These are phyloP conservation scores for Drosophila baimaii DNA, from an alignment of 1,140 invertebrate genomes.

Conservation along the genomic window DNA sequence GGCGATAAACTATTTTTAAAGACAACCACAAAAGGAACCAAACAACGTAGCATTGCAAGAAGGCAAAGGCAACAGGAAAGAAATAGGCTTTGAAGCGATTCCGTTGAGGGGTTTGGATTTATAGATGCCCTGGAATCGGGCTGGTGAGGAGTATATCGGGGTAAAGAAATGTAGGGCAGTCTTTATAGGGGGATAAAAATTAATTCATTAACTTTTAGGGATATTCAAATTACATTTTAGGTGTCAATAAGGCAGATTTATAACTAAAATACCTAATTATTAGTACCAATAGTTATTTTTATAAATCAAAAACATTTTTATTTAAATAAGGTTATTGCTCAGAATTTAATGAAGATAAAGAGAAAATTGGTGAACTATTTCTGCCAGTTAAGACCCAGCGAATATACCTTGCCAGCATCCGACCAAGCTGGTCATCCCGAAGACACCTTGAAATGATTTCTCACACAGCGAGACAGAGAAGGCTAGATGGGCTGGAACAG, in stretches of 20 bases:
- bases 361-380: no score
- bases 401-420: neutral
- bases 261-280: neutral
- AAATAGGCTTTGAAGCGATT: conserved; percentile 22
- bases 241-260: neutral
- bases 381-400: no score
- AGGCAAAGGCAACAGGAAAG: conserved; percentile 37
- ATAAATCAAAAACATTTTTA: no score
- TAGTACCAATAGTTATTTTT: no score
- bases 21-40: conserved; percentile 74
- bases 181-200: neutral
- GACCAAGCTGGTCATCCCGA: conserved; percentile 23
- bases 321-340: no score
- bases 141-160: neutral
- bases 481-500: conserved; percentile 42
- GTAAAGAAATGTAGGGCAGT: neutral
- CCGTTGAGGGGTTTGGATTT: neutral
- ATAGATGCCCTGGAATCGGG: conserved; percentile 21
- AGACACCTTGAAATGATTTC: conserved; percentile 71
- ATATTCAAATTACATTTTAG: neutral
- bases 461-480: conserved; percentile 65
- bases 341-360: no score
- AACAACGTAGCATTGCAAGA: conserved; percentile 36
- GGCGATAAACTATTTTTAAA: conserved; percentile 83
- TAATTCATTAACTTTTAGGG: neutral